Conservation (phyloP, 2,113 vertebrate genomes). For the Thunnus maccoyii region DNA sequence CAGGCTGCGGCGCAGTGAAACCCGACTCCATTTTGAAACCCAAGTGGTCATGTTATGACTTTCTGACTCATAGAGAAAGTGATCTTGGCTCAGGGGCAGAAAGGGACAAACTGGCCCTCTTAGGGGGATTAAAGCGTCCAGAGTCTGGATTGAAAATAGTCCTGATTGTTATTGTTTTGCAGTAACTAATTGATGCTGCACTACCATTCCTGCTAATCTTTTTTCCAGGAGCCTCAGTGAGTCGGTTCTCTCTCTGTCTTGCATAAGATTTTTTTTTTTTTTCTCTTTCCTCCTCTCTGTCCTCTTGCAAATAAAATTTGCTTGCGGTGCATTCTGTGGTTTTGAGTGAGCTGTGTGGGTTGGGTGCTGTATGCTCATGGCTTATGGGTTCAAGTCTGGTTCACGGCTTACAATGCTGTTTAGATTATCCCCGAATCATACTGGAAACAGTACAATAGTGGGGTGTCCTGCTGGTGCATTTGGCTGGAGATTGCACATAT, state of each 20-base stretch:
- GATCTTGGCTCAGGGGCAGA: conserved; percentile 32
- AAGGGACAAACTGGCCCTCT: conserved; percentile 1
- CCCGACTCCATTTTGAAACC: conserved; percentile 73
- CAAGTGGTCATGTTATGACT: conserved; percentile 65
- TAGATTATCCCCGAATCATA: conserved; percentile 17
- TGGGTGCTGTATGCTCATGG: not conserved
- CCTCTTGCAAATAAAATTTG: conserved; percentile 2
- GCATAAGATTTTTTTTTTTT: not conserved
- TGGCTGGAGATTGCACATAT: conserved; percentile 3
- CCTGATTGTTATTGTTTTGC: conserved; percentile 24
- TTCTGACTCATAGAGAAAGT: conserved; percentile 43
- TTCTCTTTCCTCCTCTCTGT: conserved; percentile 13
- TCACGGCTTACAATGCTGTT: conserved; percentile 24
- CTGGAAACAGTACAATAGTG: conserved; percentile 23
- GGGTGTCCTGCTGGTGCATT: conserved; percentile 23
- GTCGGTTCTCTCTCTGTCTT: conserved; percentile 1
- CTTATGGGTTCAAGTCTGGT: conserved; percentile 31
- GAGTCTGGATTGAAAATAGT: conserved; percentile 8
- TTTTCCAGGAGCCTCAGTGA: not conserved
- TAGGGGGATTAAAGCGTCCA: not conserved
- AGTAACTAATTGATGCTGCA: conserved; percentile 23
- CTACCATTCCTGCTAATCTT: not conserved
- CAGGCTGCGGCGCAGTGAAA: conserved; percentile 60
- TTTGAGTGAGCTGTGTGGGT: conserved; percentile 5
- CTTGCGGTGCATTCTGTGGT: conserved; percentile 23